Conservation (phyloP, 64 coral and sea anemone species). For the Porites lutea region DNA sequence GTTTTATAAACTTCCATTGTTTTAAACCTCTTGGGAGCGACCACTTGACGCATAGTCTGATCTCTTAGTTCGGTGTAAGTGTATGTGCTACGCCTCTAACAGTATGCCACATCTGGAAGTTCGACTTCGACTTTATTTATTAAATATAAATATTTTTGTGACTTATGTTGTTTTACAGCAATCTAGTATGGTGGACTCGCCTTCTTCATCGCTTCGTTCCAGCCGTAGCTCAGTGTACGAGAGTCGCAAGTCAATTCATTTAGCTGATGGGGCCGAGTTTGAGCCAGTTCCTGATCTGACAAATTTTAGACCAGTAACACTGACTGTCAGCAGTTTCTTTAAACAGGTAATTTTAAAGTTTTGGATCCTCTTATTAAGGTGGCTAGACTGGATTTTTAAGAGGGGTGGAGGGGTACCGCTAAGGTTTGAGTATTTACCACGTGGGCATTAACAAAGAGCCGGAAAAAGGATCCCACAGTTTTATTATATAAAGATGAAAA, state of each 20-base stretch:
- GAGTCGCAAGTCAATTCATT: slow-evolving; percentile 86
- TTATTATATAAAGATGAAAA: neutral
- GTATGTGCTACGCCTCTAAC: too few species aligned
- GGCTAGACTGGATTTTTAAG: too few species aligned
- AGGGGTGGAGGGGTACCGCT: too few species aligned
- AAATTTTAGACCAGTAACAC: slow-evolving; percentile 97
- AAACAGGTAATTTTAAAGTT: slow-evolving; percentile 77
- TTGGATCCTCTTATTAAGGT: too few species aligned
- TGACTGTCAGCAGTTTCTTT: slow-evolving; percentile 98
- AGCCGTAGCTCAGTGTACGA: slow-evolving; percentile 76
- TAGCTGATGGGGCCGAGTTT: slow-evolving; percentile 75
- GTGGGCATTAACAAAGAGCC: too few species aligned
- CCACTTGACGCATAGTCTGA: too few species aligned
- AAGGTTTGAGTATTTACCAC: too few species aligned
- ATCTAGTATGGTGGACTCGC: slow-evolving; percentile 11
- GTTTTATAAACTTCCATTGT: too few species aligned
- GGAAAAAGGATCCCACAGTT: neutral
- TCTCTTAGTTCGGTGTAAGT: too few species aligned
- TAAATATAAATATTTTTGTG: neutral
- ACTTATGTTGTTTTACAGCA: neutral
- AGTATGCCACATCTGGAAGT: neutral
- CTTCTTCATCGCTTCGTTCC: neutral
- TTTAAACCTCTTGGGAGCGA: too few species aligned
- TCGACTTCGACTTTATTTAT: neutral
- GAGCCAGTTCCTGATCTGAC: slow-evolving; percentile 84